Base-by-base conservation (phyloP, 2,797 vertebrate genomes). In the Molossus alvarezi region DNA sequence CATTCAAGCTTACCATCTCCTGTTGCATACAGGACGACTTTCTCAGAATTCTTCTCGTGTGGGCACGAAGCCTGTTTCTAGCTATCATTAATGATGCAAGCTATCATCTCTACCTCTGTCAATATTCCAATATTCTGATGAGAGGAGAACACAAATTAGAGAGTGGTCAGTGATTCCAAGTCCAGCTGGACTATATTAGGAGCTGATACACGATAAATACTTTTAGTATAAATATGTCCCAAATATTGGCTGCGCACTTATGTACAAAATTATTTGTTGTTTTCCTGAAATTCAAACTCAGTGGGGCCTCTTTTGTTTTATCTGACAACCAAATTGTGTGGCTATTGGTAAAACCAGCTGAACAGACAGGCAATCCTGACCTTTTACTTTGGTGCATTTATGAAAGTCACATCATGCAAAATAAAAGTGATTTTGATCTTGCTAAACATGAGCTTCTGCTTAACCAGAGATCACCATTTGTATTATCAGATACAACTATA, bases 341-440 rank as follows among this genome's bases (percentile, higher is more conserved):
- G 25, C 60, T 88, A 12, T 29, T 85, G 37, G 51, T 80, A 92
- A 92, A 87, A 33, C 3, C 48, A 65, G 53, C 48, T 58, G 48
- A 65, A 41, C 27, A 65, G 58, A 71, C 25, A 71, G 75, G 9
- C 53, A 86, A 80, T 48, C 37, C 9, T 9, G 73, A 65, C 72
- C 75, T 57, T 95, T 77, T 88, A 57, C 71, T 53, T 88, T 27
- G 51, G 12, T 81, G 60, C n/a, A 27, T 73, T 96, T 88, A 83
- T 77, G 73, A 93, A 97, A 95, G 88, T 87, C 69, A 58, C 45
- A 81, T 93, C 72, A 80, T 94, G 5, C 88, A 91, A 95, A 83
- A 95, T 89, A 90, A 94, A 69, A 89, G 94, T 93, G 71, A 89
- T 69, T 77, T 87, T 58, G 94, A 94, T 92, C 80, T 86, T 53